phyloP scores from a whole-genome alignment of 1,140 invertebrate species.

The Neodiprion fabricii region DNA sequence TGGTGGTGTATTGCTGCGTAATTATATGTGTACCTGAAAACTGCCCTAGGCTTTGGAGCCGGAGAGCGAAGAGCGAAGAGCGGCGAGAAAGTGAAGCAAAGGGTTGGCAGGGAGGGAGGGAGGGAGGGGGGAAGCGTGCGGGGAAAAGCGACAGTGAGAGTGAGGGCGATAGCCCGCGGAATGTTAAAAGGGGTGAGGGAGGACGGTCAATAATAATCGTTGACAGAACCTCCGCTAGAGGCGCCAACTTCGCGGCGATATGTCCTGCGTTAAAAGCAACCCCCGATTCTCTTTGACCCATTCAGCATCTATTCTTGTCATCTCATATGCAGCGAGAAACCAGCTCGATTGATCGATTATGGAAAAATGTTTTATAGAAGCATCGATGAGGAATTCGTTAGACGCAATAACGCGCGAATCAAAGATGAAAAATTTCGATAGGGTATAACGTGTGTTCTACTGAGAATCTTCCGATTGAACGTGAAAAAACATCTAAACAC shows the following conservation, averaged over 20 bases:
- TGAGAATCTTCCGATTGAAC: too few species aligned
- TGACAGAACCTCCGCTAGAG: slow-evolving; percentile 24
- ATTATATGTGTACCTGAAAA: slow-evolving; percentile 13
- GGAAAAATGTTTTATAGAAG: too few species aligned
- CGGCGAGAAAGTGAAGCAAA: neutral
- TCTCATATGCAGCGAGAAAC: neutral
- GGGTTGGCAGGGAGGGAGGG: neutral
- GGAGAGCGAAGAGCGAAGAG: too few species aligned
- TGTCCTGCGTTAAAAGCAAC: neutral
- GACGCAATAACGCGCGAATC: too few species aligned
- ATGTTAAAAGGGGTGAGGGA: slow-evolving; percentile 3
- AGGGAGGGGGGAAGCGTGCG: neutral
- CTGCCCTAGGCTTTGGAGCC: neutral
- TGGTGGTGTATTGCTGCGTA: slow-evolving; percentile 18
- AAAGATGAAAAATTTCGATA: too few species aligned
- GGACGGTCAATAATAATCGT: slow-evolving; percentile 25
- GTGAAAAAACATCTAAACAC: too few species aligned
- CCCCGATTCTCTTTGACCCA: neutral
- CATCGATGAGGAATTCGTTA: too few species aligned
- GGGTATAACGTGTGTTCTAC: too few species aligned
- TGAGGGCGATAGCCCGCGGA: slow-evolving; percentile 9
- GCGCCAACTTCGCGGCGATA: slow-evolving; percentile 6
- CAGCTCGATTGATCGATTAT: neutral
- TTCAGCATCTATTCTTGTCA: neutral
- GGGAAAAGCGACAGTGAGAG: slow-evolving; percentile 18